Conservation (phyloP, 1,140 invertebrate species). For the Lysiphlebus fabarum region DNA sequence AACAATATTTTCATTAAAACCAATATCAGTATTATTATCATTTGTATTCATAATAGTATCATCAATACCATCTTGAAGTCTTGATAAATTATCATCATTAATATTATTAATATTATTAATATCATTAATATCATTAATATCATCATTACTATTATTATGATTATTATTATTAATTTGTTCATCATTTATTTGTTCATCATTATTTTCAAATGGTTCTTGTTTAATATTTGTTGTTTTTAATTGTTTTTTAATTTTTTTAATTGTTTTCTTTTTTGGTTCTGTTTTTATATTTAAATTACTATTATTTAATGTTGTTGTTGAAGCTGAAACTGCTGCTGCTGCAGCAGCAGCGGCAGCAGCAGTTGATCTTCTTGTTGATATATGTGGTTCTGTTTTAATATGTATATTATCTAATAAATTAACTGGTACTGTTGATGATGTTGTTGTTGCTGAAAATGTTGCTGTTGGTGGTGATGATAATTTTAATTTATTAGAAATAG, state of each 20-base stretch:
- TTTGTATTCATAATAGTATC: too few relatives aligned
- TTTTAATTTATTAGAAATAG: too few relatives aligned
- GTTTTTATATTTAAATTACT: conserved; percentile 31
- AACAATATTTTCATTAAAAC: conserved; percentile 44
- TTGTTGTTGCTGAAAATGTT: conserved; percentile 37
- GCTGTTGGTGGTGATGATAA: conserved; percentile 40
- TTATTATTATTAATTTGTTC: too few relatives aligned
- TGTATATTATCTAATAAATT: conserved; percentile 3
- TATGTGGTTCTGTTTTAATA: conserved; percentile 35
- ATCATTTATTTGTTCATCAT: conserved; percentile 25
- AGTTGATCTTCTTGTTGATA: conserved; percentile 28
- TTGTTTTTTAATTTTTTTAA: background rate
- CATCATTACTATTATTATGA: background rate
- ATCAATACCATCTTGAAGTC: conserved; percentile 28
- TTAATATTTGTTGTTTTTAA: too few relatives aligned
- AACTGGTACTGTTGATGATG: conserved; percentile 29
- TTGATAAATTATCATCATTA: background rate
- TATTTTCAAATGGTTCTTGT: conserved; percentile 33
- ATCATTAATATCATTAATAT: background rate
- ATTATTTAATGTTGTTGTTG: conserved; percentile 27
- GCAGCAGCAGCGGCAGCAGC: conserved; percentile 21
- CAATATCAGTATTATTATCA: conserved; percentile 44
- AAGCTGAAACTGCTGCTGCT: too few relatives aligned
- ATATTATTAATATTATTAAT: too few relatives aligned
- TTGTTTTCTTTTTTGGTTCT: conserved; percentile 39